Base-by-base conservation (phyloP, 2,797 vertebrate genomes). In the Lophura swinhoii region DNA sequence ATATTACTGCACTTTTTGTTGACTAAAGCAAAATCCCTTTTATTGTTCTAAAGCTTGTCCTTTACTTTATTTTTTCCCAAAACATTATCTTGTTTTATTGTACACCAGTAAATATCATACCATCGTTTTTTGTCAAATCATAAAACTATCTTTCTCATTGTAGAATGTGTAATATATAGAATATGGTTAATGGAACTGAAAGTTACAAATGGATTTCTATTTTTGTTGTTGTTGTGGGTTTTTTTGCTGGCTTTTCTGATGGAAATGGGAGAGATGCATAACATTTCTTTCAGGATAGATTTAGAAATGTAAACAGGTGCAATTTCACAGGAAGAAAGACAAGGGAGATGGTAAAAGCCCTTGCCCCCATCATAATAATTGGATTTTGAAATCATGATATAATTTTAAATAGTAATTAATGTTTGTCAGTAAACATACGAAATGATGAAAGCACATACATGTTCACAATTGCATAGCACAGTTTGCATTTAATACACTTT, bases 1-100 rank as follows among this genome's bases (percentile, higher is more conserved):
- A 99, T 99, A 99, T 99, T 99, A 98, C 99, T 98, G 98, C 98
- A 98, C 98, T 99, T 99, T 99, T 99, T 99, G 99, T 99, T 99
- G 98, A 99, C 98, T 98, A 99, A 99, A 99, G 99, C 98, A 99
- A 98, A 99, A 99, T 98, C 96, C 96, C 96, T 98, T 98, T 99
- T 98, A 99, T 99, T 99, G 98, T 99, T 98, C 98, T 97, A 98
- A 98, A 98, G 98, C 98, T 98, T 99, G 99, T 99, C 99, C 99
- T 98, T 98, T 97, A 97, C 97, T 98, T 98, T 98, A 98, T 98
- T 97, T 97, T 97, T 97, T 97, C 98, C 98, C 96, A 96, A 98
- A 97, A 98, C 97, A 98, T 98, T 98, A 97, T 98, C 97, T 97
- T 98, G 97, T 98, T 98, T 98, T 98, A 98, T 98, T 98, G 97